These are phyloP conservation scores for Eidolon helvum DNA, from an alignment of 2,113 vertebrate species.

Conservation along the genomic window DNA sequence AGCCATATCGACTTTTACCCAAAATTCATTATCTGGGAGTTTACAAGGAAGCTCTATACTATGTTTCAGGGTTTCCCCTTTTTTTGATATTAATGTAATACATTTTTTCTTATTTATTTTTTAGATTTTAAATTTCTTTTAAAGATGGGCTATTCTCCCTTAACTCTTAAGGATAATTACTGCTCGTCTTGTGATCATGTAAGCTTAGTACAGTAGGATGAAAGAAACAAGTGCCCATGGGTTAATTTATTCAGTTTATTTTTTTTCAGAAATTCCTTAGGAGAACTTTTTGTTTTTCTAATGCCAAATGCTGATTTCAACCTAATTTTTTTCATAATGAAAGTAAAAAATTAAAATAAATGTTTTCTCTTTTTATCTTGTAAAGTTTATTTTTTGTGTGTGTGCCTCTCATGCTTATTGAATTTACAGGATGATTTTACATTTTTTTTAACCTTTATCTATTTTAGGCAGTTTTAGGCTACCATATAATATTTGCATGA, in stretches of 20 bases:
- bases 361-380: not conserved
- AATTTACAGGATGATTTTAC: not conserved
- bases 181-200: not conserved
- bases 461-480: not conserved
- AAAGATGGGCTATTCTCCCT: not conserved
- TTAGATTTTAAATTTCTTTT: not conserved
- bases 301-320: not conserved
- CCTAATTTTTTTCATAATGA: not conserved
- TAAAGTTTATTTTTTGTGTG: not conserved
- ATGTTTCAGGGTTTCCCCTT: not conserved
- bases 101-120: not conserved
- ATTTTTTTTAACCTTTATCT: not conserved
- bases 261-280: not conserved
- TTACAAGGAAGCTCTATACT: conserved; percentile 21
- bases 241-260: not conserved
- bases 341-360: not conserved
- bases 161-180: not conserved
- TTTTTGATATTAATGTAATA: not conserved
- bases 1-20: not conserved
- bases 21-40: conserved; percentile 21
- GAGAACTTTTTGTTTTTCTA: not conserved
- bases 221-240: not conserved
- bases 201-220: not conserved
- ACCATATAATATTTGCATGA: not conserved
- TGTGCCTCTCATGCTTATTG: not conserved